A percentile compares a stretch with the other conserved stretches of the same genome.
Conservation (phyloP, 2,888 invertebrate species). For the Noctua fimbriata region DNA sequence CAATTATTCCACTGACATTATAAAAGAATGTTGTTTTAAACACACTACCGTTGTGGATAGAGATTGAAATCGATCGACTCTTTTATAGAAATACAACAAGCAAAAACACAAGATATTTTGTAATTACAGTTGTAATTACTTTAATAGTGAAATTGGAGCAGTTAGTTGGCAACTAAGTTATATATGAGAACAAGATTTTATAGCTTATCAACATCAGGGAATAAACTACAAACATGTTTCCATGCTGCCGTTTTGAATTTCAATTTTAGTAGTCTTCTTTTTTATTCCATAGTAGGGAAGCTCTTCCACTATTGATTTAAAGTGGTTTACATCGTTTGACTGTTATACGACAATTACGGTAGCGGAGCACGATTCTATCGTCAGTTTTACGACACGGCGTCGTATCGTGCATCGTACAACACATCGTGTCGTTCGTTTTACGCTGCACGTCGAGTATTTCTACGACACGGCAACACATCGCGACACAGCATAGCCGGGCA, state of each 20-base stretch:
- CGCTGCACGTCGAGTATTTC: neutral
- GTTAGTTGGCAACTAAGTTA: neutral
- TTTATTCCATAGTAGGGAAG: neutral
- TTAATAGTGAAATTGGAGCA: neutral
- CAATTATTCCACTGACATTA: neutral
- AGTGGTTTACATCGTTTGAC: neutral
- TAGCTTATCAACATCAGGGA: neutral
- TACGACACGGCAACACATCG: neutral
- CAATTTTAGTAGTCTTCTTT: neutral
- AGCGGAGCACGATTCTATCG: neutral
- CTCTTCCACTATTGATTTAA: neutral
- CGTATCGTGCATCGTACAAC: too few relatives aligned
- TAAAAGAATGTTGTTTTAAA: neutral
- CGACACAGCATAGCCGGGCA: neutral
- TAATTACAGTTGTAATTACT: neutral
- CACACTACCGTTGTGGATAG: neutral
- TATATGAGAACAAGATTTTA: neutral
- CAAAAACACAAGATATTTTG: neutral
- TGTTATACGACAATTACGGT: neutral
- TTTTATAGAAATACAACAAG: neutral
- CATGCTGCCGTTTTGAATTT: neutral
- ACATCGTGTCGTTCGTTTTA: too few relatives aligned
- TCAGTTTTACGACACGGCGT: too few relatives aligned
- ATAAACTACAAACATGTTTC: neutral
- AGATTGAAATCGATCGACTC: neutral